phyloP scores from a whole-genome alignment of 2,888 invertebrate species.

The Ornithoptera priamus region DNA sequence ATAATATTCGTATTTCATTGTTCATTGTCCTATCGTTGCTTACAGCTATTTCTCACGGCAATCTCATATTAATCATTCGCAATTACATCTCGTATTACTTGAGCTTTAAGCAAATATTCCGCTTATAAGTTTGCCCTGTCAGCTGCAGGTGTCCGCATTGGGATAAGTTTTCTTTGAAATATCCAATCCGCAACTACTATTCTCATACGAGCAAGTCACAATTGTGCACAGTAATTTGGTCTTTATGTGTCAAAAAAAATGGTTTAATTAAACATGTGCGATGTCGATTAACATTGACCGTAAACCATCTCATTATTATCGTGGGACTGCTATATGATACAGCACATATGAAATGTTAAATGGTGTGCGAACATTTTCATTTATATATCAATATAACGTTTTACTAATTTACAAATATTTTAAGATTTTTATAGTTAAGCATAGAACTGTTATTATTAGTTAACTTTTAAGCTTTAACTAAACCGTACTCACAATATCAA shows the following conservation, averaged over 20 bases:
- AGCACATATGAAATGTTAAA: no score
- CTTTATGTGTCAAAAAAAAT: conserved; percentile 1
- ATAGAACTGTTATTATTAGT: no score
- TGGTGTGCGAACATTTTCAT: no score
- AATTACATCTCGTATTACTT: conserved; percentile 36
- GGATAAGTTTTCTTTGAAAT: conserved; percentile 29
- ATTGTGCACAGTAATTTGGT: conserved; percentile 8
- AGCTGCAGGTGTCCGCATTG: conserved; percentile 35
- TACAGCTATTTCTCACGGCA: conserved; percentile 39
- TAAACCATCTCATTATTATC: conserved; percentile 8
- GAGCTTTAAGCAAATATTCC: conserved; percentile 32
- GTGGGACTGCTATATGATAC: neutral
- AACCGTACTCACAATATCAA: no score
- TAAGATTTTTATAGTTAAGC: no score
- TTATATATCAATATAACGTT: no score
- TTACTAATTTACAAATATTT: no score
- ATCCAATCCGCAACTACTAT: conserved; percentile 14
- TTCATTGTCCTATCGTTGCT: conserved; percentile 44
- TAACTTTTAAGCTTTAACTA: no score
- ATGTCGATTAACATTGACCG: conserved; percentile 13
- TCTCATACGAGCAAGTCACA: conserved; percentile 15
- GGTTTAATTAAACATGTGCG: neutral
- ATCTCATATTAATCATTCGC: conserved; percentile 35
- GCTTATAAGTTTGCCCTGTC: conserved; percentile 33
- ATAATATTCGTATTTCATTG: conserved; percentile 32